phyloP scores from a whole-genome alignment of 2,113 vertebrate species.

The Ctenomys sociabilis region DNA sequence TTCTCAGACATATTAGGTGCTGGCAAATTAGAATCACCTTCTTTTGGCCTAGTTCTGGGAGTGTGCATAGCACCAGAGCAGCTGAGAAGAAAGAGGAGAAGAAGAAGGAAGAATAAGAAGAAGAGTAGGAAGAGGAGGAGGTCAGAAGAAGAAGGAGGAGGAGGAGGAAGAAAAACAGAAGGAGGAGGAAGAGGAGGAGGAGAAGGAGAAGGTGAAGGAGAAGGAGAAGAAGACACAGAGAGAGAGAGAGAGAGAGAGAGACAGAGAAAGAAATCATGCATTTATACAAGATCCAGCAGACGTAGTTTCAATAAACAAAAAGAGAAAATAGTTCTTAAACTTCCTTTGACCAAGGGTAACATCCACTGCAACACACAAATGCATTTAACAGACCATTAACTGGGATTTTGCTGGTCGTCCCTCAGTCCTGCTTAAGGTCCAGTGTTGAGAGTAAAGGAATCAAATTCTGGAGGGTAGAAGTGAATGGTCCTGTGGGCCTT shows the following conservation, averaged over 20 bases:
- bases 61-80: not conserved
- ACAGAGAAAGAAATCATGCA: not conserved
- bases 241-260: not conserved
- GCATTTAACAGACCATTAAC: not conserved
- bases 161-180: too few relatives aligned
- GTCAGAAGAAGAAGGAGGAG: too few relatives aligned
- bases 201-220: too few relatives aligned
- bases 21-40: constrained; percentile 60
- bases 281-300: not conserved
- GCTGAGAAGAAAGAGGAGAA: not conserved
- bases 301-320: constrained; percentile 42
- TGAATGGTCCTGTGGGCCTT: not conserved
- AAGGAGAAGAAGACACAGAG: too few relatives aligned
- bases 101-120: too few relatives aligned
- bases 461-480: not conserved
- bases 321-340: not conserved
- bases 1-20: constrained; percentile 56
- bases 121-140: too few relatives aligned
- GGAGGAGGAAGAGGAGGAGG: too few relatives aligned
- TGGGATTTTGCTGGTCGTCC: not conserved
- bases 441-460: not conserved
- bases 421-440: not conserved
- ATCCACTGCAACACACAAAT: not conserved
- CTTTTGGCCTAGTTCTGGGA: constrained; percentile 12
- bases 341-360: not conserved